Base-by-base conservation (phyloP, 2,113 vertebrate species). In the Tetraodon nigroviridis region DNA sequence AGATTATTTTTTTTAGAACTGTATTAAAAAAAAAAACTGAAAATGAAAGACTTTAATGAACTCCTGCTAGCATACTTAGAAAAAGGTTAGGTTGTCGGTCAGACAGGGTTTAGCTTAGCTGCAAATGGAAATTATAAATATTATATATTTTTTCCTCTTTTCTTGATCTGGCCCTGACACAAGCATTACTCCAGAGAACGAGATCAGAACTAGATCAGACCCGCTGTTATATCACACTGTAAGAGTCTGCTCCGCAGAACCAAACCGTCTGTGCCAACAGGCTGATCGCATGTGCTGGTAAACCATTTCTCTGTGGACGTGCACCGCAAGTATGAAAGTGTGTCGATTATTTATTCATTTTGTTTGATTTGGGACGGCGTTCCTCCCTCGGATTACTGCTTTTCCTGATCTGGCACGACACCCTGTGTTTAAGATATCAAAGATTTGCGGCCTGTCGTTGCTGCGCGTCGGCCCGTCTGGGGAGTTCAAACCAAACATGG, bases 261-360 rank as follows among this genome's bases (percentile, higher is more conserved):
- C 78, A 83, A 85, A 85, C 84, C 82, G 77, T 73, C 83, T 84
- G 79, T 81, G 78, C 76, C 82, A 80, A 73, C 75, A 87, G 81
- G 86, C 82, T 87, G 84, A 89, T 89, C 85, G 79, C 84, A 79
- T 62, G 83, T 80, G 78, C 83, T 83, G 79, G 86, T 86, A 87
- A 89, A 85, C 80, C 86, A 87, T 87, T 88, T 83, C 87, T 87
- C 80, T 58, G 64, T 32, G 81, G 88, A 87, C 81, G 75, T 72
- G 81, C 78, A 87, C 86, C 87, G 70, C 85, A 87, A 88, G 81
- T 88, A 87, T 88, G 83, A 88, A 87, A 86, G 86, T 82, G 87
- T 87, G 86, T 89, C 85, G 79, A 90, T 90, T 90, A 90, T 89
- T 90, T 90, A 90, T 90, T 90, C 85, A 89, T 89, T 88, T 90